phyloP scores from a whole-genome alignment of 2,797 vertebrate species.

The Tangara arthus region DNA sequence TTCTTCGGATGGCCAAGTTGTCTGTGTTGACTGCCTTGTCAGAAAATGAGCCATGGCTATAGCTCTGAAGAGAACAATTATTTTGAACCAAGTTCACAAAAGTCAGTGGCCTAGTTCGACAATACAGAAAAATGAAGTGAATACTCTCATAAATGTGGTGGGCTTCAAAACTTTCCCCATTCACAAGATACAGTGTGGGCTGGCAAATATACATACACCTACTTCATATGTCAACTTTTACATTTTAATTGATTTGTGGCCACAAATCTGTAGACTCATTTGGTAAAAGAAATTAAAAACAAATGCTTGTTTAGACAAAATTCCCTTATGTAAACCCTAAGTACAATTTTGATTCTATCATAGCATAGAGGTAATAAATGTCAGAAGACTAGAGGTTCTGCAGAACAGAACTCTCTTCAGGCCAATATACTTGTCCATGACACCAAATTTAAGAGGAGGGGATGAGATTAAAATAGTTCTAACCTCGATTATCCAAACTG shows the following conservation, averaged over 20 bases:
- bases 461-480: not conserved
- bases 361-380: not conserved
- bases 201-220: not conserved
- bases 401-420: not conserved
- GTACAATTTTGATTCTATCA: not conserved
- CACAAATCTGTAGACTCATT: not conserved
- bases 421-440: not conserved
- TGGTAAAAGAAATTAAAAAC: not conserved
- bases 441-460: not conserved
- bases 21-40: not conserved
- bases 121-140: not conserved
- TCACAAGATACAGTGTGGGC: not conserved
- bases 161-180: not conserved
- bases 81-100: not conserved
- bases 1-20: not conserved
- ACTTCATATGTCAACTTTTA: not conserved
- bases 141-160: not conserved
- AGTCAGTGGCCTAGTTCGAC: not conserved
- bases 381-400: not conserved
- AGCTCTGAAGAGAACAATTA: not conserved
- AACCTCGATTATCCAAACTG: not conserved
- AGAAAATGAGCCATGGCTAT: not conserved
- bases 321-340: not conserved
- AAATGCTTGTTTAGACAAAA: not conserved
- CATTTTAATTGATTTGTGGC: not conserved